Evolutionary conservation across 2,113 vertebrate genomes (phyloP), one percentile per base, ranked within the genome.

Genomic region (Ophiodon elongatus): DNA sequence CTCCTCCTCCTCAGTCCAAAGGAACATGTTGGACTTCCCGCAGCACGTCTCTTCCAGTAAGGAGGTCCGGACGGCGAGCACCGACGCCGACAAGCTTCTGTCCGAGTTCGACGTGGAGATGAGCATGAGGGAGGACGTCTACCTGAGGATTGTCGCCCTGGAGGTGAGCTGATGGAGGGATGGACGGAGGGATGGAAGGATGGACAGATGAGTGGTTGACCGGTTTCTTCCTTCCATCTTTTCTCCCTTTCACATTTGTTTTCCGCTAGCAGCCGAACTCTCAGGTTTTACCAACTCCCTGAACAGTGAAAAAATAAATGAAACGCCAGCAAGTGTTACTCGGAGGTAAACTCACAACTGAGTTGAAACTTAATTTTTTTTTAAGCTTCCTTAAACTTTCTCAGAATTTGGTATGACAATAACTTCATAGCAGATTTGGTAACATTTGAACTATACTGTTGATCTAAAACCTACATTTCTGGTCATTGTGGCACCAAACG

Each of bases 21-120:
- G 98, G 92, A 99, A 98, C 92, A 96, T 96, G 94, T 92, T 99
- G 87, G 98, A 99, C 79, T 99, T 99, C 92, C 98, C 97, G 0
- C 98, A 99, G 93, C 98, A 99, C 3, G 98, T 99, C 33, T 98
- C 97, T 1, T 92, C 97, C 0, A 91, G 72, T 80, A 99, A 97
- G 90, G 97, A 96, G 14, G 94, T 97, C 57, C 97, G 98, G 0
- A 8, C 93, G 0, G 97, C 98, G 5, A 99, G 98, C 95, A 99
- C 98, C 0, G 97, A 97, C 60, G 98, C 98, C 0, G 98, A 99
- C 93, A 99, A 99, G 91, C 96, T 92, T 79, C 96, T 99, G 74
- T 99, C 98, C 0, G 98, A 98, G 87, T 99, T 99, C 0, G 98
- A 99, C 0, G 98, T 99, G 91, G 98, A 99, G 95, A 99, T 98